phyloP scores from a whole-genome alignment of 2,113 vertebrate species.

The Cyanoramphus novaezelandiae region DNA sequence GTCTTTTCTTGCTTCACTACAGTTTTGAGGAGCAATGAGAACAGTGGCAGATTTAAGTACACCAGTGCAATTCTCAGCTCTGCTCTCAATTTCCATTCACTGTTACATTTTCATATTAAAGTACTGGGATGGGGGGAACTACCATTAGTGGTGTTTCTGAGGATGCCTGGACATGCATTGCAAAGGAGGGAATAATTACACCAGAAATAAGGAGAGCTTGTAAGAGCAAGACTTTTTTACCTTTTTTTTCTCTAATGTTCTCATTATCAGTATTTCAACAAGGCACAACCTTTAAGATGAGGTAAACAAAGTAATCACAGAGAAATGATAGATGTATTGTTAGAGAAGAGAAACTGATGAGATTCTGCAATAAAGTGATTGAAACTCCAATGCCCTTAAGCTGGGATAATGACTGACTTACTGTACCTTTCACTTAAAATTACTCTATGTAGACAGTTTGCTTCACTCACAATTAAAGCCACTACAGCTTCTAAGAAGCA shows the following conservation, averaged over 20 bases:
- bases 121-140: neutral
- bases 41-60: neutral
- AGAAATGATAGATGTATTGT: neutral
- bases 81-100: neutral
- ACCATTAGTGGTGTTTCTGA: neutral
- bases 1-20: neutral
- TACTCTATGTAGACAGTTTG: neutral
- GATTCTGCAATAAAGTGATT: neutral
- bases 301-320: neutral
- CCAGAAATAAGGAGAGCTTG: neutral
- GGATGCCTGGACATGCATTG: neutral
- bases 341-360: neutral
- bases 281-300: neutral
- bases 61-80: neutral
- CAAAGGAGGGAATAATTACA: neutral
- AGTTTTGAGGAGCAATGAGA: neutral
- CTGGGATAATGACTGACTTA: neutral
- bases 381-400: neutral
- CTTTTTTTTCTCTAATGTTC: neutral
- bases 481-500: neutral
- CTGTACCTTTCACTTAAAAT: neutral
- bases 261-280: neutral
- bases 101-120: neutral
- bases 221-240: neutral
- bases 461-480: neutral